These are phyloP conservation scores for Mobula hypostoma DNA, from an alignment of 2,113 vertebrate genomes.

Conservation along the genomic window DNA sequence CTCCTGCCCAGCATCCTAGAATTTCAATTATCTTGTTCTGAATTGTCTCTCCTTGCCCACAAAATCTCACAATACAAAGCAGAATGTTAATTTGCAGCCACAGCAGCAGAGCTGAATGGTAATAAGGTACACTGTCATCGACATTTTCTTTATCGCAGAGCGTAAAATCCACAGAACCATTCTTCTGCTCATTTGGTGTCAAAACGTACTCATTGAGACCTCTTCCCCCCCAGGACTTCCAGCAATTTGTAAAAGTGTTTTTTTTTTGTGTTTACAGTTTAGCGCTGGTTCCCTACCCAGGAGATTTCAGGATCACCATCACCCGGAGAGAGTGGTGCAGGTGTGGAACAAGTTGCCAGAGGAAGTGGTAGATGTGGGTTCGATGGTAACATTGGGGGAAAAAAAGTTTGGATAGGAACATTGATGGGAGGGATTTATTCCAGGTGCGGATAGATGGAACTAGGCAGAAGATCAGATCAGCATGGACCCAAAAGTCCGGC, in stretches of 20 bases:
- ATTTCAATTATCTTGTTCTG: slow-evolving; percentile 14
- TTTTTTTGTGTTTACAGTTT: neutral
- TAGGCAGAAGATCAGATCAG: too few species aligned
- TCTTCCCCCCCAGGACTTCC: neutral
- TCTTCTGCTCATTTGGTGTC: neutral
- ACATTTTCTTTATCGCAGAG: neutral
- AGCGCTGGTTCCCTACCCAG: neutral
- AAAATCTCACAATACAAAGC: neutral
- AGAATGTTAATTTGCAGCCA: neutral
- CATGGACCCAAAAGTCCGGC: too few species aligned
- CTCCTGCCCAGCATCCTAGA: neutral
- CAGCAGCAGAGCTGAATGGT: neutral
- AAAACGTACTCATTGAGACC: neutral
- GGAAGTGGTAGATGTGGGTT: too few species aligned
- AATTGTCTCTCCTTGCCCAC: neutral
- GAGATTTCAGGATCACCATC: neutral
- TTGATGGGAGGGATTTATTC: too few species aligned
- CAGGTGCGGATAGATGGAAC: too few species aligned
- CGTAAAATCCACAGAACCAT: neutral
- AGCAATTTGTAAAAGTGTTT: neutral
- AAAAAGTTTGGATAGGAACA: too few species aligned
- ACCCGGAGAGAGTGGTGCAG: too few species aligned
- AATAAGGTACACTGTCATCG: neutral
- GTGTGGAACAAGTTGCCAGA: too few species aligned
- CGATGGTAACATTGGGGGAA: too few species aligned